Conservation (phyloP, 2,113 vertebrate species). For the Hiodon tergisus region DNA sequence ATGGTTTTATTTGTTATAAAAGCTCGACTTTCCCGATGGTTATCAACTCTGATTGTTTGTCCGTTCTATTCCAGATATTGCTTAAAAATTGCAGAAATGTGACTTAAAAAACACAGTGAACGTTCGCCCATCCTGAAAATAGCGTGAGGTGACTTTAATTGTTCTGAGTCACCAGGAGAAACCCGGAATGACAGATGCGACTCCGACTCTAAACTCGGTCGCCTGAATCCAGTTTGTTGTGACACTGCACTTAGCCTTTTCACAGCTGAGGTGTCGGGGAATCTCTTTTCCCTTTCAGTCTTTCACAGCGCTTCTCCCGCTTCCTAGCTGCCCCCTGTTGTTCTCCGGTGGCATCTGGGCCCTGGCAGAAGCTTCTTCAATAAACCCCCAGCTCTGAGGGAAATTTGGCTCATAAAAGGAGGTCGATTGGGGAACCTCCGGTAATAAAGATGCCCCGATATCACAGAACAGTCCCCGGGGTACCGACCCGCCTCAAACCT, state of each 20-base stretch:
- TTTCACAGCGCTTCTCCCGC: conserved; percentile 1
- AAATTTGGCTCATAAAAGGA: conserved; percentile 31
- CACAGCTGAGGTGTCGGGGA: not conserved
- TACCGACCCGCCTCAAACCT: conserved; percentile 15
- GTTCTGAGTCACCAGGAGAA: not conserved
- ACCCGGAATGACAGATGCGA: not conserved
- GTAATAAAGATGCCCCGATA: conserved; percentile 33
- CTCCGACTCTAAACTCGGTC: not conserved
- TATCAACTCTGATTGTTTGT: not conserved
- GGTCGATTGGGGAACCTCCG: conserved; percentile 27
- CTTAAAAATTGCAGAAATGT: not conserved
- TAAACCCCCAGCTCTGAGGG: conserved; percentile 22
- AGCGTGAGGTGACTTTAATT: conserved; percentile 14
- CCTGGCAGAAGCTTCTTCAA: conserved; percentile 19
- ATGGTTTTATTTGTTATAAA: too few species aligned
- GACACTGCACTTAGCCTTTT: not conserved
- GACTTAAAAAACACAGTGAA: not conserved
- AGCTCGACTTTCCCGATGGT: too few species aligned
- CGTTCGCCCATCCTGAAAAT: not conserved
- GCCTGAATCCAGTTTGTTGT: conserved; percentile 16
- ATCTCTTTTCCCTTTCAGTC: not conserved
- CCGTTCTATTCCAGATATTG: not conserved
- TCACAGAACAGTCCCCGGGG: conserved; percentile 18
- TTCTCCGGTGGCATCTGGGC: conserved; percentile 4
- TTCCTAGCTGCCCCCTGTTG: not conserved